Base-by-base conservation (phyloP, 2,797 vertebrate species). In the Myotis daubentonii region DNA sequence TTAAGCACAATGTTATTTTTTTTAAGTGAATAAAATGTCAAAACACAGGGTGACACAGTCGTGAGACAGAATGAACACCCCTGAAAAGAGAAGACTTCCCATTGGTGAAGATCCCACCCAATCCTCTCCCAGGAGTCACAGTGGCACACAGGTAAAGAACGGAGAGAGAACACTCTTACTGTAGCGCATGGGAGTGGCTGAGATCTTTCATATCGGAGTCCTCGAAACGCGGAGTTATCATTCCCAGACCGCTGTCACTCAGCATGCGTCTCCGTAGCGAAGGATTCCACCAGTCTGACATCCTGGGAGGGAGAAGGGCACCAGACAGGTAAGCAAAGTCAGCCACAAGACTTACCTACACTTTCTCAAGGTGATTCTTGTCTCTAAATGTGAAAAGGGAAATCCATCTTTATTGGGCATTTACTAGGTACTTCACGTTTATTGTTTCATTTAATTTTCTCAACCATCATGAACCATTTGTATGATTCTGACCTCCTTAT, bases 261-360 rank as follows among this genome's bases (percentile, higher is more conserved):
- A 98, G 97, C 98, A 98, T 98, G 95, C 98, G 98, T 91, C 98
- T 98, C 91, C 98, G 97, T 49, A 98, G 96, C 0, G 98, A 94
- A 1, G 98, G 98, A 23, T 98, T 98, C 98, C 98, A 98, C 95
- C 98, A 97, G 94, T 98, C 98, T 1, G 98, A 97, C 87, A 98
- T 97, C 94, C 98, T 98, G 60, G 19, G 81, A n/a, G 95, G 44
- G 81, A 71, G 44, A 93, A 93, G 38, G 88, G 76, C 55, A 93
- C 76, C 95, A 55, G 1, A 71, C 36, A 25, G 53, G 60, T 36
- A 71, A 57, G 33, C 68, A 15, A 33, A 38, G 33, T 44, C 75
- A 88, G 68, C 44, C 90, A 7, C 5, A 6, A 6, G 68, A 44
- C 13, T 12, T 4, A 4, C 6, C 70, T 20, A 2, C 19, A 25